Conservation (phyloP, 2,888 invertebrate genomes). For the Chrysolina americana region DNA sequence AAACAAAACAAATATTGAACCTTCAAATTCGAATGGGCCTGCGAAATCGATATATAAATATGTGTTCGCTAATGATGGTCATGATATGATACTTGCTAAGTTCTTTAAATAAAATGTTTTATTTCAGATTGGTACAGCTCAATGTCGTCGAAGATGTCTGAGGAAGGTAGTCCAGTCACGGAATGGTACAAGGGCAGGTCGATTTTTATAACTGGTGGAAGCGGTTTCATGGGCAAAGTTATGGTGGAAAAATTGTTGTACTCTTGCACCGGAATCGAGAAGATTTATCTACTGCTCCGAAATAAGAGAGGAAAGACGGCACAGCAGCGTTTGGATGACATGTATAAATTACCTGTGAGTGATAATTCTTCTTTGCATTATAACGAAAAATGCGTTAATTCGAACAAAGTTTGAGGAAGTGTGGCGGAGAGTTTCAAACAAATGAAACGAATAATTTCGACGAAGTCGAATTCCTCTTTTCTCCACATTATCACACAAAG, state of each 20-base stretch:
- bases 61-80: too few relatives aligned
- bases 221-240: constrained; percentile 63
- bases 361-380: background rate
- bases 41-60: too few relatives aligned
- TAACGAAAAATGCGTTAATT: too few relatives aligned
- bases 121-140: background rate
- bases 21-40: too few relatives aligned
- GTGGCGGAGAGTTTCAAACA: too few relatives aligned
- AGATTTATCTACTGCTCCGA: constrained; percentile 84
- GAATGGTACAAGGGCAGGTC: constrained; percentile 59
- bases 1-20: too few relatives aligned
- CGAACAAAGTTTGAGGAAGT: too few relatives aligned
- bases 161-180: constrained; percentile 51
- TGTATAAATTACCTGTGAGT: constrained; percentile 74
- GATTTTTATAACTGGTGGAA: constrained; percentile 61
- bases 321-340: constrained; percentile 70
- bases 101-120: background rate
- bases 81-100: background rate
- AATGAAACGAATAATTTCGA: too few relatives aligned
- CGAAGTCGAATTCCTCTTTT: too few relatives aligned
- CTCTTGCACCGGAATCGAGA: constrained; percentile 78
- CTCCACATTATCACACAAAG: too few relatives aligned
- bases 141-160: constrained; percentile 22
- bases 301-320: constrained; percentile 77
- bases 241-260: constrained; percentile 61